Base-by-base conservation (phyloP, 1,140 invertebrate species). In the Zaprionus capensis region DNA sequence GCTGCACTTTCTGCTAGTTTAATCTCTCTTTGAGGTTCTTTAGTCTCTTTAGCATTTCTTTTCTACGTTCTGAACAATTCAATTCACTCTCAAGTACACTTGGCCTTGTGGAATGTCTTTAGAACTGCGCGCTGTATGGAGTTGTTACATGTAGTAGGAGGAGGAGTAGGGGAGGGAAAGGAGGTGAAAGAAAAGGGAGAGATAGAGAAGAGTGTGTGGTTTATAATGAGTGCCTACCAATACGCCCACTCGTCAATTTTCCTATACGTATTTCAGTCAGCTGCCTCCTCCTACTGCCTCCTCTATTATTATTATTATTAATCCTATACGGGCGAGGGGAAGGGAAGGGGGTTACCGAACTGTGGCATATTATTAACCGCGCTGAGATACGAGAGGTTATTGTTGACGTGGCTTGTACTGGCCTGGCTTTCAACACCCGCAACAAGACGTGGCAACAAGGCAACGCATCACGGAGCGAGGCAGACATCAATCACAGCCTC, bases 351-450 rank as follows among this genome's bases (percentile, higher is more conserved):
- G 9, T 34, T 3, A 34, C 38, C 46, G 20, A 20, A 24, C 55
- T 26, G 55, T 57, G 41, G 80, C 78, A 75, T 88, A 72, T 88
- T 76, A 88, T 88, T 88, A 90, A 80, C 63, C 41, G 28, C 62
- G 46, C 24, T 34, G 31, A 11, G 31, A 34, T 34, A 15, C 41
- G 20, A 64, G 26, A 64, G 2, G 64, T 56, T 44, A 68, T 59
- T 55, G 64, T 67, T 68, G 51, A 15, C 49, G 36, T 62, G 51
- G 28, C 41, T 56, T 46, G 75, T 17, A 58, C 24, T 31, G 81
- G 76, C 72, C 66, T 36, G 75, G 78, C 61, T 78, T 88, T 87
- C 84, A 84, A 80, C 84, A 87, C 84, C 84, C 84, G 84, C 83
- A 80, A 58, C 41, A 17, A n/a, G 49, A n/a, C 38, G 61, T 15